A percentile compares a stretch with the other conserved stretches of the same genome.
phyloP scores from a whole-genome alignment of 64 coral and sea anemone species.

The Catalaphyllia jardinei region DNA sequence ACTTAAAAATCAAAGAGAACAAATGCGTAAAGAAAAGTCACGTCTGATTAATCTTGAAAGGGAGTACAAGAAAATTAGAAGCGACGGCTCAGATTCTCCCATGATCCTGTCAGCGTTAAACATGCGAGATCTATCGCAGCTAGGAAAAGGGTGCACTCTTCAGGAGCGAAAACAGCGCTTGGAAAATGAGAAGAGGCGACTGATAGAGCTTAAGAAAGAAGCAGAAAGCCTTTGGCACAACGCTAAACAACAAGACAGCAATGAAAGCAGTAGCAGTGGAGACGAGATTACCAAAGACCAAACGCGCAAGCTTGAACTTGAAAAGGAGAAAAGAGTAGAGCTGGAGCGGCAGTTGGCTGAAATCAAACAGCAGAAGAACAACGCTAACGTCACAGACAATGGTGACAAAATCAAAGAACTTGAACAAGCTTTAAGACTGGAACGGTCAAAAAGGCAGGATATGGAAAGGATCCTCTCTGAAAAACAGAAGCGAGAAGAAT shows the following conservation, averaged over 20 bases:
- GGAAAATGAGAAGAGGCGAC: slow-evolving; percentile 71
- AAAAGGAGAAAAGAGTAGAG: slow-evolving; percentile 16
- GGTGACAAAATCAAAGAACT: slow-evolving; percentile 83
- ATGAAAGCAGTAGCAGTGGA: slow-evolving; percentile 55
- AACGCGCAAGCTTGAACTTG: slow-evolving; percentile 17
- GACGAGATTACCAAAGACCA: slow-evolving; percentile 5
- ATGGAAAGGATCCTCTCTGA: slow-evolving; percentile 81
- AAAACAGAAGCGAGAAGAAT: slow-evolving; percentile 88
- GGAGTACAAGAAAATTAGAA: slow-evolving; percentile 84
- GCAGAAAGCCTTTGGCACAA: slow-evolving; percentile 71
- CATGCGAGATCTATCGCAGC: slow-evolving; percentile 61
- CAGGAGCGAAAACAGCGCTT: slow-evolving; percentile 71
- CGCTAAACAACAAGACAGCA: slow-evolving; percentile 40
- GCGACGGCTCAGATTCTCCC: slow-evolving; percentile 24
- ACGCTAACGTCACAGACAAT: background rate
- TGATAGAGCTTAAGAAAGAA: slow-evolving; percentile 85
- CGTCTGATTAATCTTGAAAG: slow-evolving; percentile 76
- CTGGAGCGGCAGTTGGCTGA: slow-evolving; percentile 35
- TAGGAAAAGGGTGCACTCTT: slow-evolving; percentile 75
- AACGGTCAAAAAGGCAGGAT: slow-evolving; percentile 81
- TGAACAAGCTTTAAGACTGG: slow-evolving; percentile 74
- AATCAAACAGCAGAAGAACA: slow-evolving; percentile 27
- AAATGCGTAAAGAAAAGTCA: slow-evolving; percentile 81
- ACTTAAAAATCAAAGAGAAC: slow-evolving; percentile 71
- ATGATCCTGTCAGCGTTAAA: slow-evolving; percentile 51